These are phyloP conservation scores for Tiaroga cobitis DNA, from an alignment of 2,797 vertebrate species.

Conservation along the genomic window DNA sequence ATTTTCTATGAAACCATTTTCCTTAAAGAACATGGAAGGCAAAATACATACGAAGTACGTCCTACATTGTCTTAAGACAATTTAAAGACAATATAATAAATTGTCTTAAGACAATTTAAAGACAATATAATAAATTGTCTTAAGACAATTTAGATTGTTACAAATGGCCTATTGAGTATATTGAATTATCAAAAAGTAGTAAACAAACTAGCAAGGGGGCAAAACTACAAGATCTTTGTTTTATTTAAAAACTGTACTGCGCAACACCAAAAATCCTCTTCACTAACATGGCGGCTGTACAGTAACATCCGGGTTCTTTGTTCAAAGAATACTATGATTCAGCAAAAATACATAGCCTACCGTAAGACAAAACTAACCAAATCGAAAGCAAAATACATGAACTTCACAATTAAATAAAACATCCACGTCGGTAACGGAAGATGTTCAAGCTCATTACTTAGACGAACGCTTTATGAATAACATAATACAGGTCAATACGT, in stretches of 20 bases:
- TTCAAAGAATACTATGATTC: slow-evolving; percentile 43
- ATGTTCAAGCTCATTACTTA: background rate
- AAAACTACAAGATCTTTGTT: background rate
- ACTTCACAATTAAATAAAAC: background rate
- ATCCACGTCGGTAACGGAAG: background rate
- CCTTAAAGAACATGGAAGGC: rapidly evolving
- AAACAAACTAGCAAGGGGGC: background rate
- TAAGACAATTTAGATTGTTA: too few species aligned
- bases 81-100: too few species aligned
- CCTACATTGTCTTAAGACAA: too few species aligned
- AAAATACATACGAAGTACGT: background rate
- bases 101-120: too few species aligned
- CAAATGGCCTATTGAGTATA: background rate
- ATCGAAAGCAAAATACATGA: background rate
- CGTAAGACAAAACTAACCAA: too few species aligned
- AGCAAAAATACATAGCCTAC: slow-evolving; percentile 34
- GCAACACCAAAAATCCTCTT: background rate
- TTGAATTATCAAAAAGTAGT: background rate
- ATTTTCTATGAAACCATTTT: background rate
- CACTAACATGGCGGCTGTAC: slow-evolving; percentile 44
- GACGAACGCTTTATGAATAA: background rate
- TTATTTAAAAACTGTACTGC: background rate
- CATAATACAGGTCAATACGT: background rate
- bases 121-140: too few species aligned
- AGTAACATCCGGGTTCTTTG: slow-evolving; percentile 57